These are phyloP conservation scores for Bugula neritina DNA, from an alignment of 2,888 invertebrate genomes.

Conservation along the genomic window DNA sequence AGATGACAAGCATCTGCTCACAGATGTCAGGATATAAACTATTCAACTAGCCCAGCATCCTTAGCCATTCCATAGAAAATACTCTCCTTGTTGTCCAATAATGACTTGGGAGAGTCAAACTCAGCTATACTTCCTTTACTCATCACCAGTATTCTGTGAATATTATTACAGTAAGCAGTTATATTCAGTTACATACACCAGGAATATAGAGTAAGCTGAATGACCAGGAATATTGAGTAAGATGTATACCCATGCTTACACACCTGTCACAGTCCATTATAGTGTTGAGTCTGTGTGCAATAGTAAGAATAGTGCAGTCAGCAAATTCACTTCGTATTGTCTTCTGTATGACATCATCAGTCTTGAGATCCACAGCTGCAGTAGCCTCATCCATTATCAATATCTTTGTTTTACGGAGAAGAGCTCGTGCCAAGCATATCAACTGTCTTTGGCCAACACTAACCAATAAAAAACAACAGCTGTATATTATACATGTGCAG, in stretches of 20 bases:
- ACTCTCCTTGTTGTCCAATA: background rate
- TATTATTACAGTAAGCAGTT: too few relatives aligned
- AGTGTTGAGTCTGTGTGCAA: constrained; percentile 86
- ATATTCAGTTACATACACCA: too few relatives aligned
- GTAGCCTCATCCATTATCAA: constrained; percentile 83
- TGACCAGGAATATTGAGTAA: too few relatives aligned
- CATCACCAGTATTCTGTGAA: constrained; percentile 26
- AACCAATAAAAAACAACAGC: too few relatives aligned
- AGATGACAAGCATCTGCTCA: too few relatives aligned
- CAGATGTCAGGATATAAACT: too few relatives aligned
- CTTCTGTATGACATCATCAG: constrained; percentile 74
- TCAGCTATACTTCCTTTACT: constrained; percentile 25
- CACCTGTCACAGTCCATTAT: constrained; percentile 60
- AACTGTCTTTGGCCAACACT: constrained; percentile 80
- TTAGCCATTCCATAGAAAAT: constrained; percentile 28
- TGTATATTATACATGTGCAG: too few relatives aligned
- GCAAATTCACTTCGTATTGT: constrained; percentile 81
- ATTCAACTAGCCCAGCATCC: constrained; percentile 27
- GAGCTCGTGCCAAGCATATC: constrained; percentile 74
- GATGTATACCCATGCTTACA: too few relatives aligned
- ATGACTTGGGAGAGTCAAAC: constrained; percentile 17
- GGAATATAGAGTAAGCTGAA: too few relatives aligned
- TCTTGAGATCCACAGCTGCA: constrained; percentile 82
- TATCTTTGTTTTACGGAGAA: constrained; percentile 77
- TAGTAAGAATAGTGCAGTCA: constrained; percentile 80